Base-by-base conservation (phyloP, 2,113 vertebrate genomes). In the Promerops cafer region DNA sequence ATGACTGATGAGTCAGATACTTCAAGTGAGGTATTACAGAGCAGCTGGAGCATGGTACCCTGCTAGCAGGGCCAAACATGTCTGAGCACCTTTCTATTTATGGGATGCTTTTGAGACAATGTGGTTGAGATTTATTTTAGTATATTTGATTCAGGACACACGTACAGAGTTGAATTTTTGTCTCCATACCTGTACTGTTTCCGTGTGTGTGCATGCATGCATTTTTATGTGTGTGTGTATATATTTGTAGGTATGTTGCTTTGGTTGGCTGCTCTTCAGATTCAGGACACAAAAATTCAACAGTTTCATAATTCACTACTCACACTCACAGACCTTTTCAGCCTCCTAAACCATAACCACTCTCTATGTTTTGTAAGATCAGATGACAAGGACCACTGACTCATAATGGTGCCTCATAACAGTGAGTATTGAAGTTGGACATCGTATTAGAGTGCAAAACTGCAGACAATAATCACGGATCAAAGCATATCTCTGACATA, bases 241-340 rank as follows among this genome's bases (percentile, higher is more conserved):
- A 45, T 66, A 53, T 60, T 33, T 16, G 27, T 30, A 74, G 35
- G 28, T 59, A 70, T 21, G 13, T 47, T 78, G 52, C 68, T 86
- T 53, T 86, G 79, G 50, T 78, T 92, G 64, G 30, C n/a, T 92
- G 80, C 56, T 89, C 53, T 68, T 92, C 61, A 91, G 65, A 72
- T 69, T 91, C 74, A 94, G 61, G 45, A 72, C n/a, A 87, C 47
- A 87, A 64, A 92, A 92, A 92, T 60, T 27, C 47, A 83, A 66
- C 39, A 80, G 87, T 94, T 89, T 91, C 69, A 82, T 93, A 94
- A 95, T 52, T 87, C 69, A 80, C 54, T 77, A 23, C 39, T 74
- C 86, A 53, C 35, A 86, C 78, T 66, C 76, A 79, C 52, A 91
- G 91, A 93, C 22, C 53, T 91, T 91, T 90, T 61, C 74, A 94